Evolutionary conservation across 1,140 invertebrate genomes (phyloP), one percentile per base, ranked within the genome.

Genomic region (Drosophila melanogaster): DNA sequence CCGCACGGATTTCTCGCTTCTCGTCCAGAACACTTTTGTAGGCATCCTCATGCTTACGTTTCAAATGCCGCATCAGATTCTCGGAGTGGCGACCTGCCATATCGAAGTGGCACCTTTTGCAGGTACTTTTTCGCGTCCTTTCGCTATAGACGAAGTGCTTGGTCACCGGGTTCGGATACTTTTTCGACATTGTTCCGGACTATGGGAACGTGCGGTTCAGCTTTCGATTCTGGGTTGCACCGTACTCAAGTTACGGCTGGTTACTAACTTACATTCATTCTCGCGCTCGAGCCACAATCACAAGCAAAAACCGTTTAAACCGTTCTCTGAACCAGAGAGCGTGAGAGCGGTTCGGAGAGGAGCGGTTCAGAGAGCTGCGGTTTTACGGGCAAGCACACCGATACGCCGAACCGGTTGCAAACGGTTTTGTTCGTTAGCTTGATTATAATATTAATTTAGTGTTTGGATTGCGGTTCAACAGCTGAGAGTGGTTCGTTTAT

Each of bases 1-100:
- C 19, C 12, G 6, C 14, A 1, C 72, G 77, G 4, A 74, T 61
- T 3, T 33, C 58, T 33, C 43, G 57, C 35, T 64, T 80, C 22
- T 77, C 59, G 17, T 49, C 19, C 37, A 77, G 59, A 2, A 80
- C 73, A n/a, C 30, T 17, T 4, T 55, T 43, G 30, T 80, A 80
- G 19, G 62, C 50, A 12, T 50, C 30, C 2, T 58, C 54, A 10
- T 81, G 79, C 43, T 80, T 81, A 38, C 79, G 79, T 8, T 80
- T 81, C 0, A 80, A 62, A 24, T 81, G 79, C 4, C 79, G 61
- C 79, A 81, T 77, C 41, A 81, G 73, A 46, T 80, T 81, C 60
- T 81, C 79, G 51, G 79, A 80, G 41, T 81, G 79, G 14, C 72
- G 56, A 43, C 79, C 77, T 14, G 79, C 72, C 79, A 81, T 81